Evolutionary conservation across 1,140 invertebrate genomes (phyloP).

Genomic region (Eufriesea mexicana): DNA sequence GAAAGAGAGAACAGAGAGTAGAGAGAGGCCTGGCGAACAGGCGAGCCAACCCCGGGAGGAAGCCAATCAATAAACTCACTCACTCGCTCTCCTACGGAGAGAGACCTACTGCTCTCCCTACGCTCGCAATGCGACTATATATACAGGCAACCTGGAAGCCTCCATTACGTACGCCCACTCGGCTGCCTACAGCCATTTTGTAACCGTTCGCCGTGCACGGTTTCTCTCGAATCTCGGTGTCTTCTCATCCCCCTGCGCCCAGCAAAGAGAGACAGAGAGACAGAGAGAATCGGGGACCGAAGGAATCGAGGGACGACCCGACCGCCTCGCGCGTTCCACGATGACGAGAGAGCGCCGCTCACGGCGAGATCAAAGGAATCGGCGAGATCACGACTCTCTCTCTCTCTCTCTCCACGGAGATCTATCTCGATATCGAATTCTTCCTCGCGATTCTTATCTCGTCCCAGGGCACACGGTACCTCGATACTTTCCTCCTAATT

Average conservation of each 20-base stretch:
- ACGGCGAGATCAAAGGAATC: slow-evolving; percentile 22
- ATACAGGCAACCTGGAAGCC: slow-evolving; percentile 73
- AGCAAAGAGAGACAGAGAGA: neutral
- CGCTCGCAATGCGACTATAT: slow-evolving; percentile 63
- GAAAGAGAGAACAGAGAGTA: slow-evolving; percentile 61
- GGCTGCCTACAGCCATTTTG: slow-evolving; percentile 81
- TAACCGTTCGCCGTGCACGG: slow-evolving; percentile 72
- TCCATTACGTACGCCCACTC: slow-evolving; percentile 82
- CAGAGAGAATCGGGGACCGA: neutral
- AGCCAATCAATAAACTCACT: slow-evolving; percentile 82
- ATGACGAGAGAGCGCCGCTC: slow-evolving; percentile 7
- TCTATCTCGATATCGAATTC: slow-evolving; percentile 36
- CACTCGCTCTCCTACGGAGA: slow-evolving; percentile 73
- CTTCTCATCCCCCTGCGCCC: slow-evolving; percentile 48
- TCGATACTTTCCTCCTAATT: slow-evolving; percentile 16
- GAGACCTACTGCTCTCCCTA: slow-evolving; percentile 74
- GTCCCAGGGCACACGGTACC: neutral
- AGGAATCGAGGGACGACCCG: slow-evolving; percentile 28
- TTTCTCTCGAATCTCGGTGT: slow-evolving; percentile 52
- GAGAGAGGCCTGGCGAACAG: slow-evolving; percentile 69
- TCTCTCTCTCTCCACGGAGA: neutral
- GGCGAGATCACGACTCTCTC: slow-evolving; percentile 14
- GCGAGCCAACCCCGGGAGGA: slow-evolving; percentile 77
- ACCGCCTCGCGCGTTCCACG: neutral
- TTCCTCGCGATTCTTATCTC: slow-evolving; percentile 17